Evolutionary conservation across 2,888 invertebrate species (phyloP), one percentile per base, ranked within the genome.

Genomic region (Metopia argyrocephala): DNA sequence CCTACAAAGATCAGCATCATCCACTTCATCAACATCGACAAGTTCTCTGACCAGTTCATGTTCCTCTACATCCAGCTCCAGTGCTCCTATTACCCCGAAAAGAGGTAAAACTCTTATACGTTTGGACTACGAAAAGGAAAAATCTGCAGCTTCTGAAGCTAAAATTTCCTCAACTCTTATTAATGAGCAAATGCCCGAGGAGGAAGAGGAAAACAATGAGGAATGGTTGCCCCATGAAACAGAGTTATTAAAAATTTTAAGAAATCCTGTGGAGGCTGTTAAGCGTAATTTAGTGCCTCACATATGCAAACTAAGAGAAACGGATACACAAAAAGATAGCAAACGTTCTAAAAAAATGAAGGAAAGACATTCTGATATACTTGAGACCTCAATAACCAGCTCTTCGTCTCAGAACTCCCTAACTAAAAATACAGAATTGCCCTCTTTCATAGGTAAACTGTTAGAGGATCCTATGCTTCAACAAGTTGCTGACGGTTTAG

Each of bases 191-290:
- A 48, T 61, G 9, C 76, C 80, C 4, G 73, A 78, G 27, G 82
- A 62, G 27, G 62, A 45, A 12, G 75, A 66, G 4, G 64, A 76
- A 5, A 38, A 38, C 4, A 15, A 12, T 12, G 62, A 69, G 9
- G 84, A 84, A 20, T 84, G 87, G 64, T 84, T 90, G 48, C 87
- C 89, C 3, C 90, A 90, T 73, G 90, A 90, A 54, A 89, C 89
- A 27, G 92, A 93, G 84, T 89, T 94, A 56, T 90, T 92, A 64
- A 92, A 92, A 82, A 92, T 94, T 82, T 87, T 94, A 50, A 92
- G 92, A 83, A 94, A 95, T 90, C 95, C 95, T 0, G 95, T 95
- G 7, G 94, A 95, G 92, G 95, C 95, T 18, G 94, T 95, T 3
- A 93, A 93, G 86, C 92, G 94, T 84, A 95, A 95, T 89, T 91